Evolutionary conservation across 2,113 vertebrate species (phyloP).

Genomic region (Mystacornis crossleyi): DNA sequence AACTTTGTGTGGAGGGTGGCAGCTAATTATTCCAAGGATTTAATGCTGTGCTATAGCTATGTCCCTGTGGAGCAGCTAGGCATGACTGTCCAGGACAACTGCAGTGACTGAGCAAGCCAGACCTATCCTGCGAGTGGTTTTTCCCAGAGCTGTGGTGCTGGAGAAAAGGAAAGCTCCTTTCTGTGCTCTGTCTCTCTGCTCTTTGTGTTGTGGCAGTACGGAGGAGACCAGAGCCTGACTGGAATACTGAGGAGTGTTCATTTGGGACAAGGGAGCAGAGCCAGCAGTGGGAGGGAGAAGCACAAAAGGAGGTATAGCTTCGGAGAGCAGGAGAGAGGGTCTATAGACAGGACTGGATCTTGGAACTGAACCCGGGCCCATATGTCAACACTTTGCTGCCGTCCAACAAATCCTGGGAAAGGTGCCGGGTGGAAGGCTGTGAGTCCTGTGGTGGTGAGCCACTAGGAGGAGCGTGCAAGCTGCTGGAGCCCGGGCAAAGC

Average conservation of each 20-base stretch:
- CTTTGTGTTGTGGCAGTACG: neutral
- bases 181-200: neutral
- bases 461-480: constrained; percentile 7
- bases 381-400: neutral
- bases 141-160: neutral
- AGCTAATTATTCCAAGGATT: neutral
- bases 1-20: neutral
- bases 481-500: neutral
- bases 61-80: neutral
- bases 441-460: neutral
- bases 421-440: neutral
- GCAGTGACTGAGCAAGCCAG: neutral
- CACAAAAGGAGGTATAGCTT: constrained; percentile 12
- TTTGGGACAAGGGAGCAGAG: constrained; percentile 25
- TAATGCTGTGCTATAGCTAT: neutral
- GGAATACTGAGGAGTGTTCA: constrained; percentile 45
- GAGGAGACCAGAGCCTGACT: constrained; percentile 37
- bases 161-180: constrained; percentile 24
- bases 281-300: constrained; percentile 20
- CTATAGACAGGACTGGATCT: neutral
- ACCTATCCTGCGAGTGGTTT: neutral
- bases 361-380: neutral
- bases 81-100: neutral
- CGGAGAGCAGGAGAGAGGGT: neutral
- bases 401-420: neutral